These are phyloP conservation scores for Prunella fulvescens DNA, from an alignment of 2,113 vertebrate genomes.

Conservation along the genomic window DNA sequence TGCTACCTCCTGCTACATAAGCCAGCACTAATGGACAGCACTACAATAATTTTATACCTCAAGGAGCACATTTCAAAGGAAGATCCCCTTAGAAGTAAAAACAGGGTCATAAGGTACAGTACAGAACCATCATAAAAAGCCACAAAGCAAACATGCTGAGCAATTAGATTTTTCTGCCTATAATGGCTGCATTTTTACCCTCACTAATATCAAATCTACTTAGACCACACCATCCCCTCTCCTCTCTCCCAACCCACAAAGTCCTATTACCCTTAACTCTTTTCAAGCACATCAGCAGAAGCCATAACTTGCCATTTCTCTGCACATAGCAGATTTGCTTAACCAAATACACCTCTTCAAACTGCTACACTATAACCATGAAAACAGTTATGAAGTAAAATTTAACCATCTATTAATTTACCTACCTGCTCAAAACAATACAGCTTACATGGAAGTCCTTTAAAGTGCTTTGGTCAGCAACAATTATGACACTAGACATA, in stretches of 20 bases:
- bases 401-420: background rate
- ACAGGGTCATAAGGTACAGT: background rate
- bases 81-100: background rate
- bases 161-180: background rate
- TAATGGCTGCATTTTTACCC: background rate
- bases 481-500: accelerated
- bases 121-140: background rate
- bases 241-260: background rate
- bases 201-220: background rate
- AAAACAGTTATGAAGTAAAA: background rate
- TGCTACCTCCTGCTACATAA: background rate
- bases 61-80: background rate
- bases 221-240: background rate
- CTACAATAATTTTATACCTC: background rate
- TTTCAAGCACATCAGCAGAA: background rate
- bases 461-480: accelerated
- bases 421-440: background rate
- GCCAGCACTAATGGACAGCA: background rate
- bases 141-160: background rate
- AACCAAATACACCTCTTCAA: background rate
- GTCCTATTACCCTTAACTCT: background rate
- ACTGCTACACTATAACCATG: accelerated
- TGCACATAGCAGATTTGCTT: accelerated
- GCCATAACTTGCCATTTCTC: accelerated
- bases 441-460: accelerated